A percentile compares a stretch with the other conserved stretches of the same genome.
Conservation (phyloP, 2,113 vertebrate species). For the Megatriorchis doriae region DNA sequence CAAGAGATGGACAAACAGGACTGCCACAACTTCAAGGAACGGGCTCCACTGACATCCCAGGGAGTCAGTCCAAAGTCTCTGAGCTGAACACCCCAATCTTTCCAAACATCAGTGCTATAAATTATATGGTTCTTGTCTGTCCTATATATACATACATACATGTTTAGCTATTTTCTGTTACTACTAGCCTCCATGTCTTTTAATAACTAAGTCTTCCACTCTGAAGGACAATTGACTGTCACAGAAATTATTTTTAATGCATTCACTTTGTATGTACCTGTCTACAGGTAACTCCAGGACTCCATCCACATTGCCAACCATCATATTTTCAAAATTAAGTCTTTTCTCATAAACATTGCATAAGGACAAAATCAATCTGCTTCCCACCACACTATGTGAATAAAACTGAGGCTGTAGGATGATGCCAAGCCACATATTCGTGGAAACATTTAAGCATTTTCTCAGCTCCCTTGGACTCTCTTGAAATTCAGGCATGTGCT, state of each 20-base stretch:
- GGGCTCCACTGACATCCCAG: not conserved
- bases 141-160: not conserved
- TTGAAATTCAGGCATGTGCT: not conserved
- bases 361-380: not conserved
- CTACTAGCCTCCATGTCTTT: not conserved
- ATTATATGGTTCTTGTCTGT: not conserved
- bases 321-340: not conserved
- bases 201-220: not conserved
- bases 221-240: not conserved
- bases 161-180: not conserved
- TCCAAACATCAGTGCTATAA: not conserved
- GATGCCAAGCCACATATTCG: not conserved
- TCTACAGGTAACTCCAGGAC: not conserved
- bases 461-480: not conserved
- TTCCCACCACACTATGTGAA: not conserved
- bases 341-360: not conserved
- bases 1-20: not conserved
- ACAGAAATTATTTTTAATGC: not conserved
- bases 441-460: not conserved
- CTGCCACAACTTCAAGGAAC: not conserved
- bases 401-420: not conserved
- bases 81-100: not conserved
- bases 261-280: not conserved
- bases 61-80: not conserved
- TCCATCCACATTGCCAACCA: not conserved